These are phyloP conservation scores for Falcaria lacertinaria DNA, from an alignment of 2,888 invertebrate species.

Conservation along the genomic window DNA sequence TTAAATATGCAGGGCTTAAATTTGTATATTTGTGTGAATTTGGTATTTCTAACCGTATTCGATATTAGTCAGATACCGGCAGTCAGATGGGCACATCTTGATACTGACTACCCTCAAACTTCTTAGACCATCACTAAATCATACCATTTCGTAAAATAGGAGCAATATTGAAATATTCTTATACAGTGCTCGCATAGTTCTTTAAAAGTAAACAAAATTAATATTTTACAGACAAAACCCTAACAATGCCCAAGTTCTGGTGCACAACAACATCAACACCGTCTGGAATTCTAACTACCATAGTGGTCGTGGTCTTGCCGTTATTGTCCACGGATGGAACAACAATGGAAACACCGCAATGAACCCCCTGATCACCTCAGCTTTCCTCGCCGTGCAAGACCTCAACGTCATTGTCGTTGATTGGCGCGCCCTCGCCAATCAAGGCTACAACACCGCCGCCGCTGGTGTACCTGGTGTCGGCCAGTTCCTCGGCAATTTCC, in stretches of 20 bases:
- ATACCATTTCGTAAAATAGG: too few species aligned
- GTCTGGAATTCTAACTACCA: conserved; percentile 44
- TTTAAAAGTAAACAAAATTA: conserved; percentile 1
- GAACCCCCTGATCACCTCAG: conserved; percentile 38
- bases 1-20: too few species aligned
- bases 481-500: conserved; percentile 52
- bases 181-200: not conserved
- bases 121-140: too few species aligned
- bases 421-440: conserved; percentile 45
- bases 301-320: conserved; percentile 31
- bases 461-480: conserved; percentile 51
- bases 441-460: conserved; percentile 43
- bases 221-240: conserved; percentile 40
- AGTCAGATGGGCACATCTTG: too few species aligned
- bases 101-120: too few species aligned
- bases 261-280: conserved; percentile 40
- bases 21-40: too few species aligned
- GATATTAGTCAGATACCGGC: too few species aligned
- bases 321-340: conserved; percentile 61
- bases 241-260: conserved; percentile 38
- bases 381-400: conserved; percentile 46
- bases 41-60: too few species aligned
- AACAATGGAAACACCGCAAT: conserved; percentile 40
- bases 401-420: conserved; percentile 63
- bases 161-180: too few species aligned